phyloP scores from a whole-genome alignment of 2,797 vertebrate genomes.

The Gymnopithys bicolor region DNA sequence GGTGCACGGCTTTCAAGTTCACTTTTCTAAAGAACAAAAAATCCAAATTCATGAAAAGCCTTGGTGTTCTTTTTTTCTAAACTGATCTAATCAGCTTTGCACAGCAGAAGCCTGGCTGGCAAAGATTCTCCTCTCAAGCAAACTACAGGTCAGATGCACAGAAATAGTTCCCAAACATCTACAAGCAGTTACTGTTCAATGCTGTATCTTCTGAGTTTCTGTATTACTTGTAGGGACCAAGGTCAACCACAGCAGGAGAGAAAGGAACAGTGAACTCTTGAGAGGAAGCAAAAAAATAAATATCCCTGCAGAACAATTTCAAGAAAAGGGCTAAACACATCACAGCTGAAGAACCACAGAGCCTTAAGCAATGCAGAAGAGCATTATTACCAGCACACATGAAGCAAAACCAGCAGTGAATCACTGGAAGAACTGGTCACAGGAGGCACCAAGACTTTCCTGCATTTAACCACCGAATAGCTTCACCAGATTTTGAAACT shows the following conservation, averaged over 20 bases:
- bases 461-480: not conserved
- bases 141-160: not conserved
- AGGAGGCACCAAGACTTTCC: not conserved
- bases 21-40: not conserved
- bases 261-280: not conserved
- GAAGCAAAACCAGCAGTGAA: not conserved
- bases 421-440: not conserved
- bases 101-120: not conserved
- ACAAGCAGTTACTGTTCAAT: not conserved
- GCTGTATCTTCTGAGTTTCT: not conserved
- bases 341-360: not conserved
- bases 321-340: slow-evolving; percentile 13
- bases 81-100: not conserved
- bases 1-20: not conserved
- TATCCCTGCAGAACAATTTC: not conserved
- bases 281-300: not conserved
- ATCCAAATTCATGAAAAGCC: not conserved
- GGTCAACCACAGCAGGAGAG: not conserved
- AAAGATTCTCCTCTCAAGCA: not conserved
- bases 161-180: not conserved
- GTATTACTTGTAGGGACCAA: not conserved
- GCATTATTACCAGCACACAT: not conserved
- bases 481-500: not conserved
- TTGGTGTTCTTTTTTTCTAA: not conserved
- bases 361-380: not conserved